These are phyloP conservation scores for Paraplagusia blochii DNA, from an alignment of 2,113 vertebrate genomes.

Conservation along the genomic window DNA sequence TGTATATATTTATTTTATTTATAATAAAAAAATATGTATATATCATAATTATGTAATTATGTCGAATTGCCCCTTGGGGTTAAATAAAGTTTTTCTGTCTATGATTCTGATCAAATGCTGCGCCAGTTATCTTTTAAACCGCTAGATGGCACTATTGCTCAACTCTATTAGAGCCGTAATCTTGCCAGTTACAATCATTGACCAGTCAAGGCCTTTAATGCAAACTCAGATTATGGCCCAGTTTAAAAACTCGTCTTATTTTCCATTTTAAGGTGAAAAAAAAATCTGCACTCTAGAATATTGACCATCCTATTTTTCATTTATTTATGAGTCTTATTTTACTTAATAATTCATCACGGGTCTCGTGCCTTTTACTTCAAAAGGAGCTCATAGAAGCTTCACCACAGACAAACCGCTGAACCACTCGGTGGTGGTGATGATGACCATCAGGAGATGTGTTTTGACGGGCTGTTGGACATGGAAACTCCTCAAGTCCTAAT, in stretches of 20 bases:
- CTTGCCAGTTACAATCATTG: background rate
- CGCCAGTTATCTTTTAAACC: background rate
- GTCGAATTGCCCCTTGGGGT: too few species aligned
- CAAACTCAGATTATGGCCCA: background rate
- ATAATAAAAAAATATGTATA: too few species aligned
- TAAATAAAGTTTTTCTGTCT: too few species aligned
- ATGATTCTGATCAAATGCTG: too few species aligned
- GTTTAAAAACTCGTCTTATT: background rate
- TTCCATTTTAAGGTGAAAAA: background rate
- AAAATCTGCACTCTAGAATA: background rate
- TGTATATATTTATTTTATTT: too few species aligned
- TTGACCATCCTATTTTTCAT: conserved; percentile 19
- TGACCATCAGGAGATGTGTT: conserved; percentile 18
- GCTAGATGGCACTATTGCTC: conserved; percentile 40
- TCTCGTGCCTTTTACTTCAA: conserved; percentile 35
- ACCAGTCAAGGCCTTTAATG: background rate
- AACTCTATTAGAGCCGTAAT: conserved; percentile 5
- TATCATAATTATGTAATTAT: too few species aligned
- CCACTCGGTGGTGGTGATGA: conserved; percentile 4
- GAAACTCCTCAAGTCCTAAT: conserved; percentile 9
- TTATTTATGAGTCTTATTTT: conserved; percentile 25
- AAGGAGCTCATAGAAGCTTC: conserved; percentile 11
- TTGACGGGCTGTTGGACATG: conserved; percentile 13
- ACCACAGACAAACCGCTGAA: conserved; percentile 12
- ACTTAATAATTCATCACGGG: conserved; percentile 45